A percentile compares a stretch with the other conserved stretches of the same genome.
Conservation (phyloP, 2,113 vertebrate species). For the Nycticorax nycticorax region DNA sequence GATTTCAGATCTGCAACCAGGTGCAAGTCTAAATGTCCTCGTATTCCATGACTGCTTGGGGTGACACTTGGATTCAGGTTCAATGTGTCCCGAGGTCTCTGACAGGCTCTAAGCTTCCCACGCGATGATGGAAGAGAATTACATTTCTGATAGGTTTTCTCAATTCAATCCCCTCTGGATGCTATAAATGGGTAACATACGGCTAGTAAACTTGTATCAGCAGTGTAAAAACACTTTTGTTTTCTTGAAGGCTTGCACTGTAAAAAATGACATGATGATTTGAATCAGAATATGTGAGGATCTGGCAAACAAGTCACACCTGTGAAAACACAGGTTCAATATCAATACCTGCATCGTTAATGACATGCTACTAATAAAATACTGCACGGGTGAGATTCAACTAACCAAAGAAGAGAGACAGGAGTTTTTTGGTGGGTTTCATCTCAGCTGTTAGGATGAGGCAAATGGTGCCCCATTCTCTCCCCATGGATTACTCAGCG, state of each 20-base stretch:
- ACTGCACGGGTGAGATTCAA: neutral
- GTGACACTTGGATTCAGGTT: neutral
- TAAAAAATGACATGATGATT: neutral
- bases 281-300: neutral
- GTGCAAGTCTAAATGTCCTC: neutral
- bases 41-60: neutral
- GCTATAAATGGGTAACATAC: neutral
- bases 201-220: neutral
- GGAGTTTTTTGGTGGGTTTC: neutral
- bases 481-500: accelerated
- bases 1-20: neutral
- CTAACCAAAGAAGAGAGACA: neutral
- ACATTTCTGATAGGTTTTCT: neutral
- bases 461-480: neutral
- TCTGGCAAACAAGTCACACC: neutral
- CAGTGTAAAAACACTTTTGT: neutral
- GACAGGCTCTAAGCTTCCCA: neutral
- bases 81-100: neutral
- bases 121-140: neutral
- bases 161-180: neutral
- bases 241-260: neutral
- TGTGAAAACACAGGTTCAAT: neutral
- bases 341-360: neutral
- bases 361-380: neutral
- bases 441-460: neutral